phyloP scores from a whole-genome alignment of 2,113 vertebrate genomes.

The Trinectes maculatus region DNA sequence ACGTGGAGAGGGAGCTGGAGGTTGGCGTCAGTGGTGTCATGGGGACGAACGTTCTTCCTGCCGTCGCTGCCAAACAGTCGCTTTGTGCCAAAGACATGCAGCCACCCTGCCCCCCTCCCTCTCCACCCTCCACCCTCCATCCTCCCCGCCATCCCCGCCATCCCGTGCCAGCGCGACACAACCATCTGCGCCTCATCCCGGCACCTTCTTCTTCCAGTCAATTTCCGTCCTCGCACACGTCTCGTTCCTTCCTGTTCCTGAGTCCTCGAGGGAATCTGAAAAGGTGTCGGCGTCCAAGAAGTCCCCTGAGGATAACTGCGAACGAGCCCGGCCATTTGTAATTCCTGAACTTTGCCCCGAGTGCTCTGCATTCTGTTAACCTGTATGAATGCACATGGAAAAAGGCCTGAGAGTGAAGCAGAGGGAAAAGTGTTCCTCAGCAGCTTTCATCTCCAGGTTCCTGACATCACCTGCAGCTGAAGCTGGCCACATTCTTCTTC shows the following conservation, averaged over 20 bases:
- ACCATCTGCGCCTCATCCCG: constrained; percentile 71
- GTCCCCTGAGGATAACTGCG: constrained; percentile 39
- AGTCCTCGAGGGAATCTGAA: constrained; percentile 51
- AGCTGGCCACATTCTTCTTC: constrained; percentile 19
- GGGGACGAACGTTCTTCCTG: constrained; percentile 43
- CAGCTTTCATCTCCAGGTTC: constrained; percentile 14
- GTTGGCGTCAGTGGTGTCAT: constrained; percentile 13
- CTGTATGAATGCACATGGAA: constrained; percentile 50
- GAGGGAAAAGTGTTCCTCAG: background rate
- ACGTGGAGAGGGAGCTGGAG: constrained; percentile 15
- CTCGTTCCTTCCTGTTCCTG: constrained; percentile 34
- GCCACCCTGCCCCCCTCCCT: constrained; percentile 20
- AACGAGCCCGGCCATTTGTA: constrained; percentile 60
- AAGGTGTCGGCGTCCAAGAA: constrained; percentile 57
- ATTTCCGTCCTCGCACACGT: constrained; percentile 58
- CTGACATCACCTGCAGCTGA: constrained; percentile 13
- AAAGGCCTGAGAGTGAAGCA: constrained; percentile 34
- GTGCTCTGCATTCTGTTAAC: constrained; percentile 61
- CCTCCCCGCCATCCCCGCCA: background rate
- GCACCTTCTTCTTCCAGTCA: constrained; percentile 61
- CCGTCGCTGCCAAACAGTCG: constrained; percentile 65
- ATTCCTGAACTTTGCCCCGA: constrained; percentile 52
- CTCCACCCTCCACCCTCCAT: constrained; percentile 25
- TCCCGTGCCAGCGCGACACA: constrained; percentile 59
- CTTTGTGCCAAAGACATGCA: constrained; percentile 48